Evolutionary conservation across 2,888 invertebrate genomes (phyloP).

Genomic region (Amblyjoppa fuscipennis): DNA sequence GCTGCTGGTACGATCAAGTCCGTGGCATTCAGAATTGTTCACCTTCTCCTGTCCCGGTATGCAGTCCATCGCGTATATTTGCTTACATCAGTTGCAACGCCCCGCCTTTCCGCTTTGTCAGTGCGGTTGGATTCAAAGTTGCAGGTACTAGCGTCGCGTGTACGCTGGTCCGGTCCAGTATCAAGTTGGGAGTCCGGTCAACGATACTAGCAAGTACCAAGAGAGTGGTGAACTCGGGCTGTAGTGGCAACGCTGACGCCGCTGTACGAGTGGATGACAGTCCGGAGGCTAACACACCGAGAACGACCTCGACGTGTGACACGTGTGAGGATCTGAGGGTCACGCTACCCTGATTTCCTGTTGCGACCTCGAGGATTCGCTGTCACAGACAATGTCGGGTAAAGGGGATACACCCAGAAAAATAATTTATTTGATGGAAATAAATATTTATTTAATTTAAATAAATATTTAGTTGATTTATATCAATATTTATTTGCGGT

Average conservation of each 20-base stretch:
- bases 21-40: slow-evolving; percentile 18
- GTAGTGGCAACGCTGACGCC: slow-evolving; percentile 3
- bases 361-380: slow-evolving; percentile 2
- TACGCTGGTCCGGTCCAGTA: slow-evolving; percentile 20
- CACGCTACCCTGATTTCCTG: slow-evolving; percentile 1
- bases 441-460: no score
- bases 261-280: slow-evolving; percentile 12
- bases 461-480: no score
- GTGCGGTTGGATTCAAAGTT: slow-evolving; percentile 37
- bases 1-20: slow-evolving; percentile 10
- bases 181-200: slow-evolving; percentile 36
- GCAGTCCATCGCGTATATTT: slow-evolving; percentile 27
- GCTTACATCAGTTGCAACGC: slow-evolving; percentile 40
- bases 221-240: not conserved
- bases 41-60: not conserved
- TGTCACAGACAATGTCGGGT: not conserved
- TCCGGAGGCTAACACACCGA: not conserved
- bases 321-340: slow-evolving; percentile 13
- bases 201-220: slow-evolving; percentile 15
- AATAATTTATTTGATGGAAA: no score
- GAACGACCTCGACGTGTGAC: slow-evolving; percentile 3
- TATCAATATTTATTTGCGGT: no score
- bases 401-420: not conserved
- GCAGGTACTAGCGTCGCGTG: not conserved
- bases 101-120: slow-evolving; percentile 29